These are phyloP conservation scores for Mastigias papua DNA, from an alignment of 30 jellyfish, hydroid and myxozoan species.

Conservation along the genomic window DNA sequence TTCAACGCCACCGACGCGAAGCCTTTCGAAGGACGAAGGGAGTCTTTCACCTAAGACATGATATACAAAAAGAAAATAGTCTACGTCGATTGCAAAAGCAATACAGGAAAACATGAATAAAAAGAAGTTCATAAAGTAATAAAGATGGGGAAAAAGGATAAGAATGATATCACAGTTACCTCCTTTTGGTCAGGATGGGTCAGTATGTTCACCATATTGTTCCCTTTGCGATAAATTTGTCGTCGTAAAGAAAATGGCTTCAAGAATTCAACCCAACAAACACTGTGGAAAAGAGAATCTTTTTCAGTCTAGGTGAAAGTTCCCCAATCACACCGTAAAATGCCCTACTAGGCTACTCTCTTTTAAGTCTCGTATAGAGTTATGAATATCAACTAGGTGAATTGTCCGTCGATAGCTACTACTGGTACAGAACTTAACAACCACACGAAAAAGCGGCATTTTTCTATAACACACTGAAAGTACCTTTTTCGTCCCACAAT, in stretches of 20 bases:
- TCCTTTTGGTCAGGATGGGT: slow-evolving; percentile 52
- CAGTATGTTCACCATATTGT: slow-evolving; percentile 75
- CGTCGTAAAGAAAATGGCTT: slow-evolving; percentile 57
- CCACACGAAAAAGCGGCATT: no score
- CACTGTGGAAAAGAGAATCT: slow-evolving; percentile 9
- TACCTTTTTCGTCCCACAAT: no score
- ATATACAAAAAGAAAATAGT: not conserved
- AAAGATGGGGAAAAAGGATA: not conserved
- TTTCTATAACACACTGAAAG: no score
- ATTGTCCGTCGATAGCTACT: no score
- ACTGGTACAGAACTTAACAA: no score
- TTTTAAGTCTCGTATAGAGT: no score
- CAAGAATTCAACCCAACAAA: slow-evolving; percentile 84
- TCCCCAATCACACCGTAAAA: not conserved
- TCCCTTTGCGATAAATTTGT: slow-evolving; percentile 74
- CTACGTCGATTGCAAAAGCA: not conserved
- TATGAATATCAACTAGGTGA: no score
- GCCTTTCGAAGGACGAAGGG: slow-evolving; percentile 65
- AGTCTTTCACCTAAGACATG: not conserved
- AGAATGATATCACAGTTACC: slow-evolving; percentile 34
- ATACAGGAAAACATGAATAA: not conserved
- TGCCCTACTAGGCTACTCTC: not conserved
- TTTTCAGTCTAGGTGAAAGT: not conserved
- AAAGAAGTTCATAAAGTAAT: not conserved
- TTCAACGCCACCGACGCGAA: slow-evolving; percentile 56